Conservation (phyloP, 2,888 invertebrate species). For the Hirtodrosophila duncani region DNA sequence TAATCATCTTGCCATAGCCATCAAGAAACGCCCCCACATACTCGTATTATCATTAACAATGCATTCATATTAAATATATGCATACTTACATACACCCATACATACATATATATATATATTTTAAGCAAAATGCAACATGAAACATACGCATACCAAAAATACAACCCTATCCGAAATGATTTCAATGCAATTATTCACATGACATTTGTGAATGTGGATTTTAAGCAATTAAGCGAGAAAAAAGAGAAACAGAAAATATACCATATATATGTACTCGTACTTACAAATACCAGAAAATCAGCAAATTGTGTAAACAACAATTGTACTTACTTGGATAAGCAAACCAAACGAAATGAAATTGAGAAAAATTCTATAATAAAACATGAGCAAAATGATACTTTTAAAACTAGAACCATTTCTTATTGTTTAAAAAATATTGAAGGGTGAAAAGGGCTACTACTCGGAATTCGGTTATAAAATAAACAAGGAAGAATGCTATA, state of each 20-base stretch:
- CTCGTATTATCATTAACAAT: conserved; percentile 4
- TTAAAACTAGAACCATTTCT: conserved; percentile 30
- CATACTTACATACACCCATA: conserved; percentile 27
- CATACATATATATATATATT: conserved; percentile 29
- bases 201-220: conserved; percentile 73
- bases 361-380: conserved; percentile 63
- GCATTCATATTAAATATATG: conserved; percentile 32
- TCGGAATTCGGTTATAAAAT: too few species aligned
- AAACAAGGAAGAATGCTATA: too few species aligned
- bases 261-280: too few species aligned
- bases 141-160: conserved; percentile 16
- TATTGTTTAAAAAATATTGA: conserved; percentile 1
- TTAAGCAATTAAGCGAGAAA: conserved; percentile 56
- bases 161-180: conserved; percentile 54
- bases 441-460: not conserved
- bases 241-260: conserved; percentile 31
- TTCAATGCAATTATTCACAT: conserved; percentile 63
- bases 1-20: conserved; percentile 22
- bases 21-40: not conserved
- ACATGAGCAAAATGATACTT: conserved; percentile 60
- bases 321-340: conserved; percentile 47
- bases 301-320: conserved; percentile 45
- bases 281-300: not conserved
- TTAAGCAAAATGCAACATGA: conserved; percentile 29
- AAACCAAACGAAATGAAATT: conserved; percentile 56